Evolutionary conservation across 2,888 invertebrate genomes (phyloP).

Genomic region (Fabriciana adippe): DNA sequence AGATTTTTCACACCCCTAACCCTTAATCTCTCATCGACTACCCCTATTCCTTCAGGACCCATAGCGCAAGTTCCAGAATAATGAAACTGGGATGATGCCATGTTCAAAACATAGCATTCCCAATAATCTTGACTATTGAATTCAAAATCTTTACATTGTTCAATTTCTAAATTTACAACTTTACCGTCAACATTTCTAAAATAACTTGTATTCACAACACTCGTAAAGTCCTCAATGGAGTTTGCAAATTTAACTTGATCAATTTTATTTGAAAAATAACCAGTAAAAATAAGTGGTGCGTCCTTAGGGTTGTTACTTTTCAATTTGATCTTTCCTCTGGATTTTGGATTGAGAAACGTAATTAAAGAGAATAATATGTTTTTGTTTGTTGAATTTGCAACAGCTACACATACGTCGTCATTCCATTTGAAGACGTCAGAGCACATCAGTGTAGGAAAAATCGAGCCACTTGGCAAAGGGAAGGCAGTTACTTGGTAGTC

Average conservation of each 20-base stretch:
- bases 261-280: constrained; percentile 48
- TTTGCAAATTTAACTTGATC: constrained; percentile 48
- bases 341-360: constrained; percentile 53
- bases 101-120: constrained; percentile 56
- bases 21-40: constrained; percentile 54
- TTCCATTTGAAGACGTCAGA: constrained; percentile 45
- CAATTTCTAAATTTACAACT: constrained; percentile 46
- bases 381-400: constrained; percentile 42
- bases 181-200: constrained; percentile 42
- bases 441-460: constrained; percentile 48
- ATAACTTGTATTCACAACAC: constrained; percentile 44
- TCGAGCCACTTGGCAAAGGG: constrained; percentile 45
- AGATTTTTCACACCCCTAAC: constrained; percentile 81
- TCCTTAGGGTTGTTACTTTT: constrained; percentile 50
- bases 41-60: constrained; percentile 53
- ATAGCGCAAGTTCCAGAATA: constrained; percentile 58
- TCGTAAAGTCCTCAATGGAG: constrained; percentile 45
- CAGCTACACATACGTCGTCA: constrained; percentile 46
- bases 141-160: constrained; percentile 47
- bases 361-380: constrained; percentile 45
- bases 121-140: constrained; percentile 57
- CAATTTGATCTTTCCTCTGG: constrained; percentile 54
- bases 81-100: constrained; percentile 54
- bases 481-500: constrained; percentile 55
- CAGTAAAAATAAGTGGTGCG: constrained; percentile 48